Base-by-base conservation (phyloP, 1,140 invertebrate species). In the Teleogryllus occipitalis region DNA sequence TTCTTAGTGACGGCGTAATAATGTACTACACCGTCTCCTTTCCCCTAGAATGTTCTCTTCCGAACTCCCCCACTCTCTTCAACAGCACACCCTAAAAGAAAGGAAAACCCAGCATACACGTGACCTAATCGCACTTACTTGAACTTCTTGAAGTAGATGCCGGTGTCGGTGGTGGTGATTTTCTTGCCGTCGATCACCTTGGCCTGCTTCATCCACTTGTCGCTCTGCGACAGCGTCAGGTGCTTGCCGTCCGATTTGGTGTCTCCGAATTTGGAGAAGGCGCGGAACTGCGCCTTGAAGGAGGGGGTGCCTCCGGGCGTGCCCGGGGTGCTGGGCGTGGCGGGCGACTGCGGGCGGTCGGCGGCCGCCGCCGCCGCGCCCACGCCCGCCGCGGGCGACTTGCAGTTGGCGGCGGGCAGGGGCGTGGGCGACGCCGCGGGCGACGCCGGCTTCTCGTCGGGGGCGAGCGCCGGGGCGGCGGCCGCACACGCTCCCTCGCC, bases 121-220 rank as follows among this genome's bases (percentile, higher is more conserved):
- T 10, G 1, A 65, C 54, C 10, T 14, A 48, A 21, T 12, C 5
- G 47, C 46, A 82, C 87, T 84, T 86, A 93, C 91, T 96, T 96
- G 80, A 96, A 91, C 84, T 95, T 95, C 85, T 96, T 96, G 85
- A 96, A 97, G 84, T 92, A 91, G 75, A 97, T 96, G 47, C 93
- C 95, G 0, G 95, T 96, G 83, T 97, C 95, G 5, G 94, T 96
- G 10, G 95, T 96, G 0, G 95, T 95, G 80, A 96, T 93, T 83
- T 93, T 95, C 86, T 96, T 96, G 0, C 91, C 92, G 82, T 97
- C 96, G 78, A 97, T 94, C n/a, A 97, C 94, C 84, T 93, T 93
- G 0, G 96, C 96, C 84, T 97, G 96, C 83, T 97, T 97, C 91
- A 97, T 94, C 96, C 96, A 97, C 86, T 97, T 97, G 86, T 97